Evolutionary conservation across 2,888 invertebrate species (phyloP).

Genomic region (Blera fallax): DNA sequence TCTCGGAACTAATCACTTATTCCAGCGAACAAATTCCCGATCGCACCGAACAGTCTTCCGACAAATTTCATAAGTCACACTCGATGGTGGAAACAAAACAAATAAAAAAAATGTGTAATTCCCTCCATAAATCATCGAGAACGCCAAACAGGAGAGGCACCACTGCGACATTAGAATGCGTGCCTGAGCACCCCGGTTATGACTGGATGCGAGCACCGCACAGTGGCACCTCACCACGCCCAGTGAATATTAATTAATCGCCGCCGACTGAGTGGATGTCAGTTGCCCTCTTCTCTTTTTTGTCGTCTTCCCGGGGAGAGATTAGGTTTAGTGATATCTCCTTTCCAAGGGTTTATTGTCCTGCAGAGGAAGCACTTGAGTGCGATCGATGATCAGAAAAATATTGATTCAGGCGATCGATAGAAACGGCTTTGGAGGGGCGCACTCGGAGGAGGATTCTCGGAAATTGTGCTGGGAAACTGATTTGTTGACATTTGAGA

Average conservation of each 20-base stretch:
- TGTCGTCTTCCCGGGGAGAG: slow-evolving; percentile 33
- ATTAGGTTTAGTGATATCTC: slow-evolving; percentile 56
- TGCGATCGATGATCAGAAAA: slow-evolving; percentile 62
- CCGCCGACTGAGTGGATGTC: slow-evolving; percentile 1
- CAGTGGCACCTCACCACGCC: slow-evolving; percentile 69
- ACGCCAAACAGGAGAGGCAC: slow-evolving; percentile 15
- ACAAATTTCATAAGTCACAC: slow-evolving; percentile 59
- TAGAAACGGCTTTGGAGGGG: neutral
- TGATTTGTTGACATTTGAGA: neutral
- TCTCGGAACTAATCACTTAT: slow-evolving; percentile 65
- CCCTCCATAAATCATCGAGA: slow-evolving; percentile 55
- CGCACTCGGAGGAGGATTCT: slow-evolving; percentile 5
- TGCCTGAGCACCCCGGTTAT: slow-evolving; percentile 53
- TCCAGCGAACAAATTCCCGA: slow-evolving; percentile 54
- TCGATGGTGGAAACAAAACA: neutral
- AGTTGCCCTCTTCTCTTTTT: neutral
- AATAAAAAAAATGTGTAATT: slow-evolving; percentile 36
- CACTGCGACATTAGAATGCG: slow-evolving; percentile 59
- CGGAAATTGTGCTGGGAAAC: slow-evolving; percentile 1
- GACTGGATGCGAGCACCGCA: slow-evolving; percentile 64
- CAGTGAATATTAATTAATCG: slow-evolving; percentile 64
- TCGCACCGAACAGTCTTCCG: neutral
- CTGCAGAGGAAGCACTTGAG: slow-evolving; percentile 52
- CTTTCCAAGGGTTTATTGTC: slow-evolving; percentile 49
- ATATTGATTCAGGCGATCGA: slow-evolving; percentile 58